These are phyloP conservation scores for Acrobasis suavella DNA, from an alignment of 2,888 invertebrate genomes.

Conservation along the genomic window DNA sequence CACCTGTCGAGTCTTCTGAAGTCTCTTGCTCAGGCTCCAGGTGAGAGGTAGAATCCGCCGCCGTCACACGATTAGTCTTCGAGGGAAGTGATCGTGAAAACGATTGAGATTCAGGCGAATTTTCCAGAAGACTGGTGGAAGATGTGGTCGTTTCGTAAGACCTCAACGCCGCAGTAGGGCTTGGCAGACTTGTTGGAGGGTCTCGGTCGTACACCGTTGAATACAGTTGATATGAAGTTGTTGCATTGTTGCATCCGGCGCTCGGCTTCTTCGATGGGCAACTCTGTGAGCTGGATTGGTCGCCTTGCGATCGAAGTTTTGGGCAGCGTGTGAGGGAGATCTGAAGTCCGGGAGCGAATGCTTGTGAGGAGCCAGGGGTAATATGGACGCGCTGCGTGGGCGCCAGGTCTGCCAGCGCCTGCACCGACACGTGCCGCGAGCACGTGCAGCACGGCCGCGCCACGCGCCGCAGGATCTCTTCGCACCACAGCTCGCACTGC, in stretches of 20 bases:
- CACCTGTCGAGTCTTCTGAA: constrained; percentile 24
- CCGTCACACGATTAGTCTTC: background rate
- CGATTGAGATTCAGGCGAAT: background rate
- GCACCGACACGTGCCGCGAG: constrained; percentile 57
- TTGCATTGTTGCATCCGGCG: constrained; percentile 38
- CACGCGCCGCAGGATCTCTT: constrained; percentile 64
- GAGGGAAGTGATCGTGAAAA: background rate
- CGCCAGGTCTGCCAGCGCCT: constrained; percentile 50
- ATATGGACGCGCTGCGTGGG: constrained; percentile 39
- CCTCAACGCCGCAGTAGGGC: background rate
- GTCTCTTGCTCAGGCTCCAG: constrained; percentile 14
- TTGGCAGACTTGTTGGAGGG: background rate
- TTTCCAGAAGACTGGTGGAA: background rate
- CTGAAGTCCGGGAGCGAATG: constrained; percentile 48
- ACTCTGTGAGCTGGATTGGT: constrained; percentile 25
- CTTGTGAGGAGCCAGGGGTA: constrained; percentile 40
- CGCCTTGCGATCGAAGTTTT: constrained; percentile 29
- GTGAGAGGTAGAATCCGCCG: constrained; percentile 3
- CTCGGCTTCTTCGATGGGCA: constrained; percentile 48
- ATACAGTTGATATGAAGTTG: constrained; percentile 53
- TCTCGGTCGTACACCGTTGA: constrained; percentile 38
- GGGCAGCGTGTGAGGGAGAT: constrained; percentile 55
- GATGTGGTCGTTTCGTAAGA: constrained; percentile 11
- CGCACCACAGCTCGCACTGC: constrained; percentile 73
- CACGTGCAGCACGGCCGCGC: constrained; percentile 64